Evolutionary conservation across 2,113 vertebrate genomes (phyloP).

Genomic region (Phoxinus phoxinus): DNA sequence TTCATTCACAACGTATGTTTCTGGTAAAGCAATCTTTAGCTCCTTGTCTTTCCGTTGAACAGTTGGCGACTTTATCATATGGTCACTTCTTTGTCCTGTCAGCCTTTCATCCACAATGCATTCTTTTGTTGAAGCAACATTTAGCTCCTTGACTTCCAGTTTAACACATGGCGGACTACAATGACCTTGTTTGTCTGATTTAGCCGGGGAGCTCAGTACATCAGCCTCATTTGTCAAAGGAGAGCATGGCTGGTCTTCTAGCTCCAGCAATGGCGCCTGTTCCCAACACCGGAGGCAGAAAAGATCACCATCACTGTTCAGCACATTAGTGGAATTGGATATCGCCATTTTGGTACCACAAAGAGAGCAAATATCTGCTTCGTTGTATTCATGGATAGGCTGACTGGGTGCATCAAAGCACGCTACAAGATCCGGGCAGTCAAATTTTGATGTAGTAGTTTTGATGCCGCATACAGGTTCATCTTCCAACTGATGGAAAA

Average conservation of each 20-base stretch:
- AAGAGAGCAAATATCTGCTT: background rate
- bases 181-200: background rate
- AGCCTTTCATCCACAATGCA: background rate
- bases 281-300: constrained; percentile 47
- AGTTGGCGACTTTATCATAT: background rate
- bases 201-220: background rate
- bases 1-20: background rate
- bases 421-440: background rate
- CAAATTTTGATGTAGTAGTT: background rate
- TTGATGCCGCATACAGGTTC: background rate
- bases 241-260: constrained; percentile 21
- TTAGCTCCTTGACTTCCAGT: background rate
- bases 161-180: background rate
- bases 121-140: background rate
- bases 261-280: constrained; percentile 33
- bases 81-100: background rate
- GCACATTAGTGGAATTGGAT: constrained; percentile 23
- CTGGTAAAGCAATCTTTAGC: background rate
- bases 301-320: background rate
- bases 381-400: background rate
- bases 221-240: background rate
- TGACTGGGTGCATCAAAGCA: background rate
- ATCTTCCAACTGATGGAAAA: constrained; percentile 28
- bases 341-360: background rate
- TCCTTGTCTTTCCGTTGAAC: background rate